Base-by-base conservation (phyloP, 2,888 invertebrate genomes). In the Euphydryas editha region DNA sequence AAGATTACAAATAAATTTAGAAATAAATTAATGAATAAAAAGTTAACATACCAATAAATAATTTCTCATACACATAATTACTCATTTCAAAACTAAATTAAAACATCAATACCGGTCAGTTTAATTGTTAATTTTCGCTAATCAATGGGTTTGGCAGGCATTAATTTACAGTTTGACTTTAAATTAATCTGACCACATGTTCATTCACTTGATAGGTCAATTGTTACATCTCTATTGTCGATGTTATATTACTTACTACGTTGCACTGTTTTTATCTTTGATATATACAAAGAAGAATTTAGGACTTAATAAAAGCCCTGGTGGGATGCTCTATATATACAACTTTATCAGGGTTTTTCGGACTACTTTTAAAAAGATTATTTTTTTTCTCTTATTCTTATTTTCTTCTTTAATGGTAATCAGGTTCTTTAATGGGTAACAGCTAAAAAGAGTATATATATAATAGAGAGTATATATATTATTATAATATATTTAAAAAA, bases 121-220 rank as follows among this genome's bases (percentile, higher is more conserved):
- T n/a, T 60, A 44, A 62, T 47, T 63, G 36, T 49, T 20, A 49
- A 65, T 62, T 67, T 67, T 65, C 49, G 49, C 59, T 65, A 65
- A 68, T 70, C 62, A 68, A 67, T 69, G 47, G 51, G 51, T 39
- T 58, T 49, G 62, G 36, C 21, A 42, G 58, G 47, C 39, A 36
- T 67, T 47, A 39, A 55, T 61, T 56, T 61, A 44, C 49, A 55
- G 30, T 59, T 49, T 39, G 49, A 49, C 56, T 55, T 65, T 68
- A 47, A 55, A 68, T 65, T 61, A 61, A 58, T 54, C 30, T 59
- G 65, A 55, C 67, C 69, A 64, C 47, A 69, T 69, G 69, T 59
- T 57, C 21, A 11, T 49, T 49, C 49, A 39, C 37, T 59, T 44
- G 62, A 55, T 61, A 44, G 59, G 55, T 69, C 56, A 60, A 62